Evolutionary conservation across 2,888 invertebrate species (phyloP).

Genomic region (Frankliniella fusca): DNA sequence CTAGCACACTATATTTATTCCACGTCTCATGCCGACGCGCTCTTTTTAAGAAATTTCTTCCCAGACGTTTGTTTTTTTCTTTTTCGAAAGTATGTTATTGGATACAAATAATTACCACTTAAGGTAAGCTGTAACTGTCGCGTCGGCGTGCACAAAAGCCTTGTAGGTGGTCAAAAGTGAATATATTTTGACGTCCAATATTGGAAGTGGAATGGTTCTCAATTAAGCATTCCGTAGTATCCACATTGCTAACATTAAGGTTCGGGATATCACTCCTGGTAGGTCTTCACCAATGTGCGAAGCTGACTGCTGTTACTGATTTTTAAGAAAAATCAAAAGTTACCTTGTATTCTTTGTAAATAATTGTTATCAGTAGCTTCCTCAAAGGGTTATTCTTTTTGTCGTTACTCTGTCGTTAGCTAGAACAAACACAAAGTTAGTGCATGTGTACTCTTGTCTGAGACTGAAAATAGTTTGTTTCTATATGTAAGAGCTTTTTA

Average conservation of each 20-base stretch:
- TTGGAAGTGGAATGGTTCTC: not conserved
- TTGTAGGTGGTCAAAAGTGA: not conserved
- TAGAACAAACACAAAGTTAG: constrained; percentile 22
- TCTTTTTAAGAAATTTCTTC: not conserved
- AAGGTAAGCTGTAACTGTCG: not conserved
- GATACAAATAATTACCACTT: no score
- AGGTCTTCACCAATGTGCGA: constrained; percentile 14
- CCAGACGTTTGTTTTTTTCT: not conserved
- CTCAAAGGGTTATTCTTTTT: constrained; percentile 20
- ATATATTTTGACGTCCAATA: not conserved
- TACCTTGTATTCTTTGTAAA: constrained; percentile 26
- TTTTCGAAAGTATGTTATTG: not conserved
- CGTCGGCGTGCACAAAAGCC: not conserved
- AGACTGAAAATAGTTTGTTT: constrained; percentile 25
- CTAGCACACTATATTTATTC: constrained; percentile 6
- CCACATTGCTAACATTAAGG: constrained; percentile 9
- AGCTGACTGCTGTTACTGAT: constrained; percentile 22
- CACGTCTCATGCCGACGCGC: not conserved
- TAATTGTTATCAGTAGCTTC: constrained; percentile 25
- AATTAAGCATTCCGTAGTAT: not conserved
- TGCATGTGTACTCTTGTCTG: constrained; percentile 22
- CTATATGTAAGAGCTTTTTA: constrained; percentile 16
- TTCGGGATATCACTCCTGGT: constrained; percentile 5
- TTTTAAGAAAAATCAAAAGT: constrained; percentile 23
- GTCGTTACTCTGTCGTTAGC: not conserved